Evolutionary conservation across 2,888 invertebrate genomes (phyloP).

Genomic region (Heliconius ismenius): DNA sequence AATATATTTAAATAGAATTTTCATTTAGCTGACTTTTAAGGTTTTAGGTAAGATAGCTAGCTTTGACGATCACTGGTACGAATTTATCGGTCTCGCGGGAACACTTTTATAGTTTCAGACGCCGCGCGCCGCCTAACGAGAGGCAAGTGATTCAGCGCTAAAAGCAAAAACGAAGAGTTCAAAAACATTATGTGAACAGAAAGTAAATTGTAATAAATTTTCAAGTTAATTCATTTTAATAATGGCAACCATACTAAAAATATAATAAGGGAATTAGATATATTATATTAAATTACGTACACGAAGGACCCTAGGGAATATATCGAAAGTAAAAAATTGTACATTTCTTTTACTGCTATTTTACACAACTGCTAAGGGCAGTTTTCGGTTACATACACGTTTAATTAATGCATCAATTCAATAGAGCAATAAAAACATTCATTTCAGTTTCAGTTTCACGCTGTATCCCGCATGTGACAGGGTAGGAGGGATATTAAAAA

Average conservation of each 20-base stretch:
- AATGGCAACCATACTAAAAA: too few relatives aligned
- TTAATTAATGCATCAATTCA: too few relatives aligned
- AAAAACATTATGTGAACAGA: conserved; percentile 17
- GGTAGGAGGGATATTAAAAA: too few relatives aligned
- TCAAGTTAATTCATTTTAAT: background rate
- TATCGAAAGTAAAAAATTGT: too few relatives aligned
- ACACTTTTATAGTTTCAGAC: conserved; percentile 28
- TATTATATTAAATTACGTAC: background rate
- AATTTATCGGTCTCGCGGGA: conserved; percentile 18
- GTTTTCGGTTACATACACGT: too few relatives aligned
- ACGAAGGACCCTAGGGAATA: too few relatives aligned
- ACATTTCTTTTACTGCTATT: too few relatives aligned
- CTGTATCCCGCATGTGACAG: too few relatives aligned
- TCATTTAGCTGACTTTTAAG: conserved; percentile 12
- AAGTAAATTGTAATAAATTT: background rate
- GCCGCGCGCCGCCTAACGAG: conserved; percentile 27
- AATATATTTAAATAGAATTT: background rate
- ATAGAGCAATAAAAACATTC: too few relatives aligned
- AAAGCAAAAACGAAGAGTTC: conserved; percentile 20
- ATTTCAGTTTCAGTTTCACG: background rate
- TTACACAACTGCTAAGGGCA: too few relatives aligned
- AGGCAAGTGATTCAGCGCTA: conserved; percentile 28
- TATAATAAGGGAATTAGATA: background rate
- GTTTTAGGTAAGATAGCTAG: conserved; percentile 6
- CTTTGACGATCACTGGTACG: conserved; percentile 22